A percentile compares a stretch with the other conserved stretches of the same genome.
Evolutionary conservation across 2,113 vertebrate species (phyloP).

Genomic region (Zosterops pallidus): DNA sequence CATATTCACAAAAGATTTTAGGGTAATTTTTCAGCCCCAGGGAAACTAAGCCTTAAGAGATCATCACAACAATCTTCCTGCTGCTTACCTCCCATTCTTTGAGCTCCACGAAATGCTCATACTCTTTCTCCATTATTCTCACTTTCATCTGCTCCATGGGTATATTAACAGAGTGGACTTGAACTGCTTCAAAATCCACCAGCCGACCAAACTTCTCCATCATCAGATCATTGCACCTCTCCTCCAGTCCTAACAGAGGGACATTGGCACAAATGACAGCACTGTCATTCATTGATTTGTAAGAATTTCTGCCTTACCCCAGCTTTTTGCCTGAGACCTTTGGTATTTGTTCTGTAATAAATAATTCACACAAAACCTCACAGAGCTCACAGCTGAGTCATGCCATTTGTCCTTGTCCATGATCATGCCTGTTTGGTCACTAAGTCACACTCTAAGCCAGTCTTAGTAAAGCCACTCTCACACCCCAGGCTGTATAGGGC

Average conservation of each 20-base stretch:
- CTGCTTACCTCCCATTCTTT: slow-evolving; percentile 82
- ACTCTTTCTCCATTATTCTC: slow-evolving; percentile 75
- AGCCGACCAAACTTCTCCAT: slow-evolving; percentile 85
- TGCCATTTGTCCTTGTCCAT: not conserved
- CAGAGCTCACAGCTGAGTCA: not conserved
- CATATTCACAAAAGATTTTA: not conserved
- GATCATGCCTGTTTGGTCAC: not conserved
- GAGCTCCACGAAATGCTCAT: slow-evolving; percentile 70
- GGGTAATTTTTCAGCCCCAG: not conserved
- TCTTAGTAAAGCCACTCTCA: not conserved
- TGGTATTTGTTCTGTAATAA: not conserved
- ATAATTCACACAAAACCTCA: not conserved
- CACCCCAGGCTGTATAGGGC: not conserved
- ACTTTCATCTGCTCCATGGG: slow-evolving; percentile 84
- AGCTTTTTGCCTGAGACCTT: not conserved
- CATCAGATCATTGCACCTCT: slow-evolving; percentile 81
- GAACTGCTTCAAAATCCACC: slow-evolving; percentile 87
- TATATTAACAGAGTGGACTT: slow-evolving; percentile 80
- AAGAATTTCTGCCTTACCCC: not conserved
- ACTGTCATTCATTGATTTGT: not conserved
- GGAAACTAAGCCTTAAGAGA: not conserved
- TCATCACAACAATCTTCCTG: not conserved
- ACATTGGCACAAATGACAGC: not conserved
- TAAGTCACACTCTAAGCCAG: not conserved
- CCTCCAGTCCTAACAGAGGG: slow-evolving; percentile 76